Base-by-base conservation (phyloP, 1,140 invertebrate species). In the Drosophila willistoni region DNA sequence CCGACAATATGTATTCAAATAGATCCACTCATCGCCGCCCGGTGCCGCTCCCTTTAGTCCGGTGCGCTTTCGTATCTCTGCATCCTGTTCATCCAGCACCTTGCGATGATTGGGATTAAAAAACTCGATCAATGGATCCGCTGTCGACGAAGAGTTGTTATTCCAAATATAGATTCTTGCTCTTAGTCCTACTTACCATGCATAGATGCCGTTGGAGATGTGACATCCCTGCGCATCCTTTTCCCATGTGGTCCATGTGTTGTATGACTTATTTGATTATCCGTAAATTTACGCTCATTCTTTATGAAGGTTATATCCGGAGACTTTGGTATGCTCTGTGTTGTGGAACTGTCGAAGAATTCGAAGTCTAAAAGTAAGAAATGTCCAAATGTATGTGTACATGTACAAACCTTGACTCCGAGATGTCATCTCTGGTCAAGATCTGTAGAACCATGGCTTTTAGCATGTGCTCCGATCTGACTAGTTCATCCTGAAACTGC, bases 1-100 rank as follows among this genome's bases (percentile, higher is more conserved):
- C 68, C 96, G 94, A 13, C 95, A 96, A 79, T 96, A 96, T 73
- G 95, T 95, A 19, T 96, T 96, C 54, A 97, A 89, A 94, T 96
- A 96, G 68, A 96, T 94, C 95, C 96, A 96, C 34, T 94, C 94
- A 77, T 95, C 94, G 13, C 94, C 95, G 17, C 94, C 94, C 0
- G 94, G 94, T 0, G 94, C 94, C 0, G 93, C 93, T 0, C 94
- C 94, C 72, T 94, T 94, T 1, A 93, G 91, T 0, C 94, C 94
- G 0, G 93, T 94, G 29, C 91, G 93, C 59, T 93, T 92, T 85
- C 93, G 94, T 64, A 94, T 93, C 19, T 93, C 93, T 9, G 93
- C 93, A 68, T 95, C 95, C 66, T 94, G 95, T 68, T 94, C 94
- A 68, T 95, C 94, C 2, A 95, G 82, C n/a, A 94, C 94, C 3